phyloP scores from a whole-genome alignment of 2,113 vertebrate species.

The Syngnathus typhle region DNA sequence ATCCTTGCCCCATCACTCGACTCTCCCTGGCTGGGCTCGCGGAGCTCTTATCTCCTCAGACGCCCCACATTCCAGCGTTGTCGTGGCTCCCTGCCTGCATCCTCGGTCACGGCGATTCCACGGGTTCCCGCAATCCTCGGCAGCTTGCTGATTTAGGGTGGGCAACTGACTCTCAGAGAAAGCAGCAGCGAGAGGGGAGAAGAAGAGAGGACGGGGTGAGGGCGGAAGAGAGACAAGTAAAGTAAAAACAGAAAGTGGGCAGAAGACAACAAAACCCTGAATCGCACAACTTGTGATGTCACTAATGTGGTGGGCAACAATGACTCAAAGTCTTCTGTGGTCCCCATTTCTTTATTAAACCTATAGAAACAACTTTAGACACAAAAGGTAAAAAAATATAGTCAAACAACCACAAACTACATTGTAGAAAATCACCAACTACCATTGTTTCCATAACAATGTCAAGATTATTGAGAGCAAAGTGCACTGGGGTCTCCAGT shows the following conservation, averaged over 20 bases:
- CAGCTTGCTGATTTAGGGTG: conserved; percentile 72
- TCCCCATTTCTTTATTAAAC: conserved; percentile 3
- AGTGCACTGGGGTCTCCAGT: not conserved
- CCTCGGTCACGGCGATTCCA: conserved; percentile 77
- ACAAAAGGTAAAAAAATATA: conserved; percentile 8
- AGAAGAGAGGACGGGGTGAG: conserved; percentile 46
- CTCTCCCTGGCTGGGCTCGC: conserved; percentile 71
- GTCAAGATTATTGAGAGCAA: not conserved
- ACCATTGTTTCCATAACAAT: not conserved
- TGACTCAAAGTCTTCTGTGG: not conserved
- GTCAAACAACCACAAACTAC: not conserved
- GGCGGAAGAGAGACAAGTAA: conserved; percentile 42
- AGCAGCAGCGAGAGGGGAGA: conserved; percentile 53
- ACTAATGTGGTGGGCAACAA: not conserved
- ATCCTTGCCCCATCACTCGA: conserved; percentile 37
- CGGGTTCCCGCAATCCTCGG: conserved; percentile 76
- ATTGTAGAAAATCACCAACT: not conserved
- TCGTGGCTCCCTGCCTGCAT: conserved; percentile 78
- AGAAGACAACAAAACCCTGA: conserved; percentile 13
- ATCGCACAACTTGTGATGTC: conserved; percentile 3
- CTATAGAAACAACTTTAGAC: not conserved
- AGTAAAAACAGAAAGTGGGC: conserved; percentile 25
- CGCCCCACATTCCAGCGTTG: conserved; percentile 77
- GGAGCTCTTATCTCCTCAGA: conserved; percentile 76
- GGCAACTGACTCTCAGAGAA: conserved; percentile 67